Base-by-base conservation (phyloP, 2,797 vertebrate species). In the Crypturellus tataupa region DNA sequence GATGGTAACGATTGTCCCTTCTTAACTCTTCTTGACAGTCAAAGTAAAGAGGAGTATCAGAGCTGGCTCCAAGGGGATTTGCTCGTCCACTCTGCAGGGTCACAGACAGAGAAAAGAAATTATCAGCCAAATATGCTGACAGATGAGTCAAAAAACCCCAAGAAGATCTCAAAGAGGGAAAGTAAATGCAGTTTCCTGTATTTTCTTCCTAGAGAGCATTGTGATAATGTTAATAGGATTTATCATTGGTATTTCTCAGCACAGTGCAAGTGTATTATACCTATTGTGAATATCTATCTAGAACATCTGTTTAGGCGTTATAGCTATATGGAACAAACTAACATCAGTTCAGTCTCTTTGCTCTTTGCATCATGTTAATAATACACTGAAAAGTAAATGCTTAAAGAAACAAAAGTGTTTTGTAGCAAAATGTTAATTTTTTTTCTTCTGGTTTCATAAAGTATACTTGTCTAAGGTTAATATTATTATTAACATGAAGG, bases 21-120 rank as follows among this genome's bases (percentile, higher is more conserved):
- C 78, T 77, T 94, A 85, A 93, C 86, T 89, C 56, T 64, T 67
- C 60, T 95, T 89, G 87, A 90, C 81, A 91, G 71, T 72, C 46
- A 94, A 64, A 73, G 44, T 33, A 94, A 83, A 80, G 47, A 93
- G 60, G 82, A 81, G 68, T 84, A 79, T 91, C 89, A 65, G 62
- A 92, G 89, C 73, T 89, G 75, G 23, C 71, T 91, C 80, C 16
- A 18, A 67, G 72, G 77, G 68, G 85, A 80, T 69, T 69, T 95
- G 76, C 70, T 89, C 94, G 69, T 73, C 91, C 84, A 42, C 77
- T 49, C 87, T 95, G 89, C 17, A 72, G 80, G 49, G 25, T 92
- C 83, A 94, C 55, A 92, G 49, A n/a, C 88, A 83, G 69, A 27
- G 71, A 83, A 87, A 75, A 35, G 71, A 77, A 81, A 77, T 89